A percentile compares a stretch with the other conserved stretches of the same genome.
phyloP scores from a whole-genome alignment of 1,140 invertebrate species.

The Contarinia nasturtii region DNA sequence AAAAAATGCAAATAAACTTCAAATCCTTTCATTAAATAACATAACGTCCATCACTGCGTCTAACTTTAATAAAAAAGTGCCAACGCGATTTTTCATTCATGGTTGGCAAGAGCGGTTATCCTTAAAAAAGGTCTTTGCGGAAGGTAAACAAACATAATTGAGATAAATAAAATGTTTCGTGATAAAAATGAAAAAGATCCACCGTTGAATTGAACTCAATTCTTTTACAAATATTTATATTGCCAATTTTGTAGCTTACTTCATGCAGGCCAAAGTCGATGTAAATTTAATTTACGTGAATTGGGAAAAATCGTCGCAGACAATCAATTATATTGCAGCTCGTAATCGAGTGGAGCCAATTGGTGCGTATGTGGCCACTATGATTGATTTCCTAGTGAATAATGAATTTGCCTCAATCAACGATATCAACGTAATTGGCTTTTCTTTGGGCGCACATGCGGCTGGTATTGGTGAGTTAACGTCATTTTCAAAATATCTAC shows the following conservation, averaged over 20 bases:
- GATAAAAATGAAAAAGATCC: too few relatives aligned
- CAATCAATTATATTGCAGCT: background rate
- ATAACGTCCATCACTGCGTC: background rate
- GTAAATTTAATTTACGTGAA: constrained; percentile 1
- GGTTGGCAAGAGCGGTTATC: background rate
- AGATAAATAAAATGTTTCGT: too few relatives aligned
- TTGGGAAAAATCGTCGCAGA: background rate
- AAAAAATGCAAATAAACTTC: background rate
- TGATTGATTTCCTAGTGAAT: background rate
- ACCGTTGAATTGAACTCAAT: too few relatives aligned
- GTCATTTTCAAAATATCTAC: too few relatives aligned
- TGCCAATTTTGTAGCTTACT: constrained; percentile 21
- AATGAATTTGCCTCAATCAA: background rate
- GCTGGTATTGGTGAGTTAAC: constrained; percentile 9
- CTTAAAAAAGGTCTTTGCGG: background rate
- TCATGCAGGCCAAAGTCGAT: constrained; percentile 22
- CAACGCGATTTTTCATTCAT: background rate
- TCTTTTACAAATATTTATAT: constrained; percentile 7
- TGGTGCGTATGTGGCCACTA: background rate
- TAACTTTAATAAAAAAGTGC: background rate
- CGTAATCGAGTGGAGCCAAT: background rate
- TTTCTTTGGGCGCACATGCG: constrained; percentile 21
- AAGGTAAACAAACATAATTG: too few relatives aligned
- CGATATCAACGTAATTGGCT: background rate
- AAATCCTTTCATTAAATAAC: background rate